Evolutionary conservation across 2,113 vertebrate genomes (phyloP), one percentile per base, ranked within the genome.

Genomic region (Corythoichthys intestinalis): DNA sequence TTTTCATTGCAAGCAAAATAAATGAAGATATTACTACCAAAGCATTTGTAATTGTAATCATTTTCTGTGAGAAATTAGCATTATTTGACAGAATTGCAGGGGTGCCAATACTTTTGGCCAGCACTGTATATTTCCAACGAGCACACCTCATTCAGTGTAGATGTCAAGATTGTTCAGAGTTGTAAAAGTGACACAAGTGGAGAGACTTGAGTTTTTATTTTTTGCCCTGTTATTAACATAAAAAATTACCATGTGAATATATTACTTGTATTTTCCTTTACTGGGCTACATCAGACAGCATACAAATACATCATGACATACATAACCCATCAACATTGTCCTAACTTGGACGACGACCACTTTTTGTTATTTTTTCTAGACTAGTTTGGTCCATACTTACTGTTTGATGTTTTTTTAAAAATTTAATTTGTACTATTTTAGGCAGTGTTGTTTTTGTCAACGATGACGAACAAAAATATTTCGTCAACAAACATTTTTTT

Each of bases 231-330:
- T 69, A 67, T 80, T 65, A 79, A 86, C 82, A 85, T 80, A 85
- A 85, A 83, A 88, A 73, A 59, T 84, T 63, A 75, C 52, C 54
- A 50, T 79, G 75, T 78, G 65, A 79, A 79, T 78, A 84, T 82
- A 85, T 85, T 73, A 88, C 83, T 73, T 81, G 44, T 66, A 58
- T 68, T 67, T 79, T 47, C 47, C 41, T 70, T 67, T 50, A 34
- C 48, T 56, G 59, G 17, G 39, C 17, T 61, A 61, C 58, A 44
- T 65, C 56, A 69, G 37, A 69, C 71, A 59, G 58, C 3, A 58
- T 67, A 73, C 75, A 72, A 69, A 84, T 76, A 84, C 78, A 60
- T 78, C 65, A 59, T 80, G 70, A 82, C 75, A 86, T 52, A 62
- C 74, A 76, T 70, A 52, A 80, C 62, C 71, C 53, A 62, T 76